phyloP scores from a whole-genome alignment of 2,797 vertebrate species.

The Onychomys arenicola region DNA sequence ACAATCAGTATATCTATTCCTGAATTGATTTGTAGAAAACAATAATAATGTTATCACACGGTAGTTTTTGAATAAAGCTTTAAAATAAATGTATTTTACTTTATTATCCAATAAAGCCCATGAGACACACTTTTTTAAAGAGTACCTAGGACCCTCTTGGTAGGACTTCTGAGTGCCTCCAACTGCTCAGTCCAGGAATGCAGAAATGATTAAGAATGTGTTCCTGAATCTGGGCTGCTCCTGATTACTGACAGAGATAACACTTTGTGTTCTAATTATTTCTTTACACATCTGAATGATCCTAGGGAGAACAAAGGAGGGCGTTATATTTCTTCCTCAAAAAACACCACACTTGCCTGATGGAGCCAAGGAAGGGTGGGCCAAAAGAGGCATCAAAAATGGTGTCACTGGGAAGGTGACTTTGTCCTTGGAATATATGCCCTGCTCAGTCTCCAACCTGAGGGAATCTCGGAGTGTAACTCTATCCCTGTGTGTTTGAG shows the following conservation, averaged over 20 bases:
- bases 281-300: conserved; percentile 16
- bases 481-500: not conserved
- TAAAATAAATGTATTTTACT: conserved; percentile 8
- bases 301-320: not conserved
- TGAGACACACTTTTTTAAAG: conserved; percentile 19
- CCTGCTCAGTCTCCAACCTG: not conserved
- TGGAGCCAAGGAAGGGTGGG: not conserved
- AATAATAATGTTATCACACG: conserved; percentile 29
- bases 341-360: not conserved
- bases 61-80: conserved; percentile 6
- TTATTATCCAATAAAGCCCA: not conserved
- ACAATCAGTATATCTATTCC: conserved; percentile 44
- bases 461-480: not conserved
- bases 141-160: not conserved
- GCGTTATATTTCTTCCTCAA: not conserved
- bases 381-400: not conserved
- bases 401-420: conserved; percentile 16
- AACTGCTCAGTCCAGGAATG: not conserved
- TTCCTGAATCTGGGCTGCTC: conserved; percentile 1
- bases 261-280: conserved; percentile 35
- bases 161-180: not conserved
- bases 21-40: conserved; percentile 47
- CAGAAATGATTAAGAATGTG: not conserved
- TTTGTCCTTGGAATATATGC: not conserved
- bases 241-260: not conserved